phyloP scores from a whole-genome alignment of 1,140 invertebrate species.

The Lordiphosa mommai region DNA sequence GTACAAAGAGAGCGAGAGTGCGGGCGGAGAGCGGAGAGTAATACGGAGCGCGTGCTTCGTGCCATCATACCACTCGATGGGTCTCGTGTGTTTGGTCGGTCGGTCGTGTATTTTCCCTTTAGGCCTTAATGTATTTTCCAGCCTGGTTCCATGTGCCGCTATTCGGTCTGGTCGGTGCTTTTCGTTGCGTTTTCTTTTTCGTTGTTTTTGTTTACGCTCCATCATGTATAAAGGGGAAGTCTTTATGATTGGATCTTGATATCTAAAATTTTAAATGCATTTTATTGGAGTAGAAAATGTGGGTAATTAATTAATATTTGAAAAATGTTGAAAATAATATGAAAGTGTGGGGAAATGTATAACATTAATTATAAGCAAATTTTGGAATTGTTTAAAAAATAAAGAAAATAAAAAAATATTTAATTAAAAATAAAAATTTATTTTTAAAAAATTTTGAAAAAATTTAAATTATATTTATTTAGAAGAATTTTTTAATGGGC shows the following conservation, averaged over 20 bases:
- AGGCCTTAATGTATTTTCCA: conserved; percentile 67
- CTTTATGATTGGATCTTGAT: conserved; percentile 7
- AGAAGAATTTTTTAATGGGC: no score
- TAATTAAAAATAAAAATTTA: no score
- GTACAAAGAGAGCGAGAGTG: conserved; percentile 18
- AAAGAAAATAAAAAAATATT: no score
- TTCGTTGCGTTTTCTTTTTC: conserved; percentile 15
- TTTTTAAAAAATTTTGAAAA: no score
- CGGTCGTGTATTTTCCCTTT: conserved; percentile 57
- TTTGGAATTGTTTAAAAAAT: no score
- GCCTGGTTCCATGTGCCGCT: conserved; percentile 58
- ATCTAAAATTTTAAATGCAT: neutral
- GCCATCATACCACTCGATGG: conserved; percentile 24
- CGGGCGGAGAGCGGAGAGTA: conserved; percentile 22
- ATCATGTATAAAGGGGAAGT: neutral
- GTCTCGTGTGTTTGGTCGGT: conserved; percentile 21
- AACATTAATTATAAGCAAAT: no score
- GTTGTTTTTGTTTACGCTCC: conserved; percentile 34
- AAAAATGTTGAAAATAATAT: no score
- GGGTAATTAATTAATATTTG: no score
- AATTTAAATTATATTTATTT: no score
- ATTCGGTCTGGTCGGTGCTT: conserved; percentile 45
- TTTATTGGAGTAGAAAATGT: no score
- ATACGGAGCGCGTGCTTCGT: conserved; percentile 62
- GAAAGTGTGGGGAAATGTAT: no score